Evolutionary conservation across 2,113 vertebrate genomes (phyloP).

Genomic region (Barnardius zonarius): DNA sequence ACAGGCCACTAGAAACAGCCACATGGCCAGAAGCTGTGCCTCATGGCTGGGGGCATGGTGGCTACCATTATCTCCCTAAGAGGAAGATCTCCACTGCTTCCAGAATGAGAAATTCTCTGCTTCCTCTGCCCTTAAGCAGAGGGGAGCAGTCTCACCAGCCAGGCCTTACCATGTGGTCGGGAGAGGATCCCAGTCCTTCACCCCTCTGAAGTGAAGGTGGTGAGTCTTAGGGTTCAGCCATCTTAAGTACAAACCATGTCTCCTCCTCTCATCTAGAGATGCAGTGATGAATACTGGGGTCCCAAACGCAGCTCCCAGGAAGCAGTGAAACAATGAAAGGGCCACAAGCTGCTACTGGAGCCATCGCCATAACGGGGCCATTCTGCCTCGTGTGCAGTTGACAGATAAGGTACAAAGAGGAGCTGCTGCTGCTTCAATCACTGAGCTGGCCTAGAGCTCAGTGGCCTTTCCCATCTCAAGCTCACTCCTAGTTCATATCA

Average conservation of each 20-base stretch:
- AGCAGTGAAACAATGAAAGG: slow-evolving; percentile 67
- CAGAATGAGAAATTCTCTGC: background rate
- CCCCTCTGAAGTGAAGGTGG: slow-evolving; percentile 29
- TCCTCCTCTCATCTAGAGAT: slow-evolving; percentile 57
- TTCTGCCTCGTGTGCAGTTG: slow-evolving; percentile 59
- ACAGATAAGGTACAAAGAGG: slow-evolving; percentile 60
- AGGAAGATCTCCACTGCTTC: slow-evolving; percentile 22
- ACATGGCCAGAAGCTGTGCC: background rate
- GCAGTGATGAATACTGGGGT: slow-evolving; percentile 55
- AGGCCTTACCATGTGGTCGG: background rate
- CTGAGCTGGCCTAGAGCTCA: slow-evolving; percentile 63
- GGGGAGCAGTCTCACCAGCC: background rate
- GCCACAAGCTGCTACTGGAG: slow-evolving; percentile 62
- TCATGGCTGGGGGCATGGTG: background rate
- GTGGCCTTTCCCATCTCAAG: slow-evolving; percentile 62
- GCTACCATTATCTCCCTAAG: background rate
- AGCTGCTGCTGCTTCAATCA: slow-evolving; percentile 68
- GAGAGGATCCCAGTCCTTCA: slow-evolving; percentile 35
- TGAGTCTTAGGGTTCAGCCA: background rate
- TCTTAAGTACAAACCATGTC: slow-evolving; percentile 8
- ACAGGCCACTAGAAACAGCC: background rate
- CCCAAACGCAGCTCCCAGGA: slow-evolving; percentile 64
- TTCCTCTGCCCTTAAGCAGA: background rate
- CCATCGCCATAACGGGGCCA: background rate
- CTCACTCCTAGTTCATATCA: slow-evolving; percentile 75